Percentiles rank a stretch among this genome's conserved stretches.
Evolutionary conservation across 2,888 invertebrate genomes (phyloP).

Genomic region (Branchipolynoe longqiensis): DNA sequence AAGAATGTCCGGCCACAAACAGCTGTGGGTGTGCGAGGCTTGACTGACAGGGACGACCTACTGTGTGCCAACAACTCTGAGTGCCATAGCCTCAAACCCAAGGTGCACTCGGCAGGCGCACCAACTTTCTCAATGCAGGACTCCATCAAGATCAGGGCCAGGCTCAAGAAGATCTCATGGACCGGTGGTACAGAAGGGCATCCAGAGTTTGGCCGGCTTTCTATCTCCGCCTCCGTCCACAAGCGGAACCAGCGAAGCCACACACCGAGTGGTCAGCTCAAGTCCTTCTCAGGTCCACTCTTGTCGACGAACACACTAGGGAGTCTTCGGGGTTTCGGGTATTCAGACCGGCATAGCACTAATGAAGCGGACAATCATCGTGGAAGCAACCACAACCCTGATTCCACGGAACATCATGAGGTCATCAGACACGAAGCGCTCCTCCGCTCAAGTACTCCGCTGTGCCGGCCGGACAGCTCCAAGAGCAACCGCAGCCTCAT

Average conservation of each 20-base stretch:
- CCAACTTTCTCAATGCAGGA: conserved; percentile 30
- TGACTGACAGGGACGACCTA: conserved; percentile 3
- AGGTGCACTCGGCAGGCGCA: not conserved
- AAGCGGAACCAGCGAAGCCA: not conserved
- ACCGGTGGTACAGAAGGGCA: conserved; percentile 2
- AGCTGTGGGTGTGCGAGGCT: conserved; percentile 20
- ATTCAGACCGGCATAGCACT: too few species aligned
- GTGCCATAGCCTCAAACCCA: not conserved
- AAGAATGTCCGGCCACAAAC: conserved; percentile 52
- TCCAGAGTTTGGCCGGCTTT: conserved; percentile 30
- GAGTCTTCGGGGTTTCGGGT: not conserved
- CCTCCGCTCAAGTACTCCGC: not conserved
- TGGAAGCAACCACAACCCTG: not conserved
- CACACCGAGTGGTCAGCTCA: conserved; percentile 27
- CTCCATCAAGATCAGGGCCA: conserved; percentile 21
- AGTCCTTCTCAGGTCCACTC: conserved; percentile 25
- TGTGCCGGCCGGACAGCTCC: conserved; percentile 22
- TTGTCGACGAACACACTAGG: not conserved
- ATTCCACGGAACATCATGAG: not conserved
- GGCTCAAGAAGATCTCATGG: conserved; percentile 51
- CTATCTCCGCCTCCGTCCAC: conserved; percentile 39
- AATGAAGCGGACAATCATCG: not conserved
- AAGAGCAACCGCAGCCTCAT: conserved; percentile 17
- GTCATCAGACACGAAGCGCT: too few species aligned
- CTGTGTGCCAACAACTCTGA: conserved; percentile 1